Base-by-base conservation (phyloP, 2,113 vertebrate genomes). In the Propithecus coquereli region DNA sequence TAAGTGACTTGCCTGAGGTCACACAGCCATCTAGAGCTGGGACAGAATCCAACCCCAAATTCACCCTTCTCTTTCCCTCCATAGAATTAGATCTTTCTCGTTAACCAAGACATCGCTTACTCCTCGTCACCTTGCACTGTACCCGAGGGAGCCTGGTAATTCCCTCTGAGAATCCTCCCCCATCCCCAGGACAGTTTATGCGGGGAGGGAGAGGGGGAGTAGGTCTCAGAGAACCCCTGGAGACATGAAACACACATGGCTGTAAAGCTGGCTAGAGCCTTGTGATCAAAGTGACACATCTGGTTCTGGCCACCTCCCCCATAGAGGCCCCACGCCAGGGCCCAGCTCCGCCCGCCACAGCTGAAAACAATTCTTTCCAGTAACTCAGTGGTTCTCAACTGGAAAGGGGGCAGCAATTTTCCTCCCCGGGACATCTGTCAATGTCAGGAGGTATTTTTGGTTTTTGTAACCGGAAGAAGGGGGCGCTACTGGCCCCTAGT, bases 361-460 rank as follows among this genome's bases (percentile, higher is more conserved):
- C 70, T 93, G 94, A 45, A 89, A 91, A 84, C 80, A 87, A 90
- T 80, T 73, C 81, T 66, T 57, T 18, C 77, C 96, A 73, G 74
- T 17, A 61, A 73, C 54, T 89, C 59, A 0, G 17, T 7, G 22
- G 47, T 54, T 85, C 76, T 87, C 57, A 20, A 18, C 34, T 17
- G 30, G 50, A 61, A 57, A 40, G 6, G 17, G 32, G 70, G 2
- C 2, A 2, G 37, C 0, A 2, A 6, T 8, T 61, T 5, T 2
- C 45, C 76, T 84, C 85, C 52, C 34, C 1, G 66, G 47, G 85
- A 80, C 94, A 87, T 54, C 76, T 81, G 89, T 80, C 22, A 3
- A 3, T 3, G 50, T 80, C 77, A 74, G 63, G 79, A 90, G 57
- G 34, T 27, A 1, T 57, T 52, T 89, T 17, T 0, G 50, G 50